These are phyloP conservation scores for Parauchenoglanis punctatus DNA, from an alignment of 2,797 vertebrate species.

Conservation along the genomic window DNA sequence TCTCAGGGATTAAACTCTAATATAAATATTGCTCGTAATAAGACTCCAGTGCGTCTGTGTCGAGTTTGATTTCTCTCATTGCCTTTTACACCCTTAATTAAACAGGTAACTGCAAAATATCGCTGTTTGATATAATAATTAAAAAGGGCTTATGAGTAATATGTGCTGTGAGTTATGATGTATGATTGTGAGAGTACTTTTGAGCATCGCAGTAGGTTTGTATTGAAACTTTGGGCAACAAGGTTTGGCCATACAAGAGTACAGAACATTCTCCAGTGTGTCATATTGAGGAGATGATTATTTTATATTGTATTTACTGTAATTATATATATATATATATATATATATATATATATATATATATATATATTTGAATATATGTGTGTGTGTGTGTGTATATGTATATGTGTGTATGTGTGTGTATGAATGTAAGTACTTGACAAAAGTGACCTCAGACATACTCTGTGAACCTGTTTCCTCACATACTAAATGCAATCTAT, in stretches of 20 bases:
- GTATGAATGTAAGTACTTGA: slow-evolving; percentile 3
- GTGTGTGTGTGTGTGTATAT: neutral
- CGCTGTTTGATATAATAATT: slow-evolving; percentile 6
- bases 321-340: neutral
- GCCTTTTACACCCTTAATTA: slow-evolving; percentile 41
- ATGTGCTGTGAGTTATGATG: neutral
- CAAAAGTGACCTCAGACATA: slow-evolving; percentile 41
- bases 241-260: neutral
- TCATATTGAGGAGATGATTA: neutral
- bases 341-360: neutral
- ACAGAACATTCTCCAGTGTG: neutral
- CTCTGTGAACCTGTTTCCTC: slow-evolving; percentile 38
- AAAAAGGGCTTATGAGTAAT: slow-evolving; percentile 21
- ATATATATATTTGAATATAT: neutral
- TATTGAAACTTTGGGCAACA: slow-evolving; percentile 2
- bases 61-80: slow-evolving; percentile 10
- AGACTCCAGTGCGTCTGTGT: slow-evolving; percentile 4
- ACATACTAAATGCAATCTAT: slow-evolving; percentile 64
- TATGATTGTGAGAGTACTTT: neutral
- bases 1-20: slow-evolving; percentile 13
- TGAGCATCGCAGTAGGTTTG: neutral
- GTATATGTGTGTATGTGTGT: slow-evolving; percentile 22
- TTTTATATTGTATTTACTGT: neutral
- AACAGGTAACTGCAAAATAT: slow-evolving; percentile 30
- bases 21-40: slow-evolving; percentile 23